These are phyloP conservation scores for Paracentrotus lividus DNA, from an alignment of 53 echinoderm and acorn worm genomes.

Conservation along the genomic window DNA sequence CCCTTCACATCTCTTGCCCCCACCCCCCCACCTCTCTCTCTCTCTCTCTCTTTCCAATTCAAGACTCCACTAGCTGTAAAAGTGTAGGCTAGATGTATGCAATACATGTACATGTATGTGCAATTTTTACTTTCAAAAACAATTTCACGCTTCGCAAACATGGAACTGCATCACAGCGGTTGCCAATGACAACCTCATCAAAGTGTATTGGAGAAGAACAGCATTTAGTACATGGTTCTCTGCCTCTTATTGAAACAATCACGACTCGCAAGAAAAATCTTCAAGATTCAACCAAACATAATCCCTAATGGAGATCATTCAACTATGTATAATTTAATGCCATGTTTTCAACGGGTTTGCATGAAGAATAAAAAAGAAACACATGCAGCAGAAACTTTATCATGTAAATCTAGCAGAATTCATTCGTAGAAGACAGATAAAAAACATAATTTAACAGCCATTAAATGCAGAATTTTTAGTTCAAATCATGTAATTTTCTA, in stretches of 20 bases:
- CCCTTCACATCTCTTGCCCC: neutral
- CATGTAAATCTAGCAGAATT: too few species aligned
- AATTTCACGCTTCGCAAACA: neutral
- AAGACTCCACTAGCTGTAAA: too few species aligned
- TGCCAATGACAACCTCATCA: constrained; percentile 40
- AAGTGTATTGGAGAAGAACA: neutral
- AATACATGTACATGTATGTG: neutral
- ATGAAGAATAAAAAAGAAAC: too few species aligned
- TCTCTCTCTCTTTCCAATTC: neutral
- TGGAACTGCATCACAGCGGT: constrained; percentile 12
- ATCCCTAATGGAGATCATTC: neutral
- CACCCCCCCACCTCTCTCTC: neutral
- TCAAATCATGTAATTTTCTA: too few species aligned
- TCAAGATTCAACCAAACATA: neutral
- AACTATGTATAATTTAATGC: neutral
- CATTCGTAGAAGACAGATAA: too few species aligned
- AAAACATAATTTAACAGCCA: too few species aligned
- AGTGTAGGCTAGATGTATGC: neutral
- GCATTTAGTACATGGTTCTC: neutral
- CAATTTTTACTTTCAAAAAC: neutral
- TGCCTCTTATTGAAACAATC: neutral
- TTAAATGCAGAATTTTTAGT: too few species aligned
- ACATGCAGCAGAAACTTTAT: neutral
- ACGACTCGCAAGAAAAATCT: neutral
- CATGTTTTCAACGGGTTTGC: neutral